phyloP scores from a whole-genome alignment of 2,888 invertebrate species.

The Embidobia sp. region DNA sequence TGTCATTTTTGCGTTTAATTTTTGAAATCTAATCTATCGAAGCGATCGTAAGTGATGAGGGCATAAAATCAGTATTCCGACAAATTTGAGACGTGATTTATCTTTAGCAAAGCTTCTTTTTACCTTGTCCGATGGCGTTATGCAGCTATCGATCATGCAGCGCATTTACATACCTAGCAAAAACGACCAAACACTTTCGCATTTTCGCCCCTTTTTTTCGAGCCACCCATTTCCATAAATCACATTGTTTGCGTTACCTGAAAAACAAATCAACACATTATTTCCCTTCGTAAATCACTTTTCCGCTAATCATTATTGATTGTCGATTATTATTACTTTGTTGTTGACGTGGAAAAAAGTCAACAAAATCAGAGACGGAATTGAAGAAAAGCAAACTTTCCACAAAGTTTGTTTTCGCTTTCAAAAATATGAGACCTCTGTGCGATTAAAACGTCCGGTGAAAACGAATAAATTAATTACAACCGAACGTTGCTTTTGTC shows the following conservation, averaged over 20 bases:
- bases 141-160: conserved; percentile 55
- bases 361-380: too few species aligned
- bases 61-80: conserved; percentile 55
- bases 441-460: too few species aligned
- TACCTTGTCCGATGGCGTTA: conserved; percentile 42
- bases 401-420: too few species aligned
- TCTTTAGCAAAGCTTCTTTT: conserved; percentile 53
- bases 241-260: conserved; percentile 52
- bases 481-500: too few species aligned
- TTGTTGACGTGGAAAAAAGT: too few species aligned
- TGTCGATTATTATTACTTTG: conserved; percentile 9
- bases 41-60: conserved; percentile 42
- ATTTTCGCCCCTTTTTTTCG: conserved; percentile 39
- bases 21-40: conserved; percentile 37
- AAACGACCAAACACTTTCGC: conserved; percentile 33
- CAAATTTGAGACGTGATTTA: conserved; percentile 61
- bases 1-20: conserved; percentile 28
- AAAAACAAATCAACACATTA: conserved; percentile 45
- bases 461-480: too few species aligned
- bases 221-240: conserved; percentile 29
- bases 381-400: too few species aligned
- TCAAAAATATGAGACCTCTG: too few species aligned
- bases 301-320: conserved; percentile 25
- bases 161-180: conserved; percentile 52
- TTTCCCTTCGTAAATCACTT: conserved; percentile 10